These are phyloP conservation scores for Asobara japonica DNA, from an alignment of 1,140 invertebrate genomes.

Conservation along the genomic window DNA sequence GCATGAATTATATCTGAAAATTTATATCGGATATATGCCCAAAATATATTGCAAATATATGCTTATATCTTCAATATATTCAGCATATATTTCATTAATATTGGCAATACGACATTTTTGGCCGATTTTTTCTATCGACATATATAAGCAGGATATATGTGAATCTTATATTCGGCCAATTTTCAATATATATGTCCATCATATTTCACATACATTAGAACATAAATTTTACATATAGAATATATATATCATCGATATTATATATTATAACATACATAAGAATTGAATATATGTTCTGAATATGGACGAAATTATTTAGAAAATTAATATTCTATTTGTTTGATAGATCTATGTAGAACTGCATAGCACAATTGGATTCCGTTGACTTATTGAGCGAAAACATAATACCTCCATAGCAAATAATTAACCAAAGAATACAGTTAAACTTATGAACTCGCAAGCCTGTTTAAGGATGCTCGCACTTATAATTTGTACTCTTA, in stretches of 20 bases:
- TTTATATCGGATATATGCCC: too few relatives aligned
- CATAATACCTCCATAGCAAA: too few relatives aligned
- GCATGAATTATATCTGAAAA: too few relatives aligned
- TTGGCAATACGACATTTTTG: too few relatives aligned
- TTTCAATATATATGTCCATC: neutral
- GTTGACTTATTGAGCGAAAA: neutral
- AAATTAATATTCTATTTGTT: neutral
- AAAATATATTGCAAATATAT: too few relatives aligned
- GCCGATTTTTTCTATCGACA: too few relatives aligned
- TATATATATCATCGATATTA: neutral
- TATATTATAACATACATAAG: neutral
- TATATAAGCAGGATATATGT: neutral
- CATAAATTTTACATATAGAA: neutral
- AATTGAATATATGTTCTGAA: neutral
- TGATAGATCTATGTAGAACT: neutral
- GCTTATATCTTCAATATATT: too few relatives aligned
- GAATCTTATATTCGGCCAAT: neutral
- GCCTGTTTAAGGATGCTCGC: too few relatives aligned
- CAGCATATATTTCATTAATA: too few relatives aligned
- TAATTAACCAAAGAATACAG: too few relatives aligned
- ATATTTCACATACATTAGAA: neutral
- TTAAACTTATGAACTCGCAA: too few relatives aligned
- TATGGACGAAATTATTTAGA: neutral
- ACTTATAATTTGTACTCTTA: too few relatives aligned
- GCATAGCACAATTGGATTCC: neutral